Evolutionary conservation across 2,113 vertebrate species (phyloP).

Genomic region (Oxyruncus cristatus): DNA sequence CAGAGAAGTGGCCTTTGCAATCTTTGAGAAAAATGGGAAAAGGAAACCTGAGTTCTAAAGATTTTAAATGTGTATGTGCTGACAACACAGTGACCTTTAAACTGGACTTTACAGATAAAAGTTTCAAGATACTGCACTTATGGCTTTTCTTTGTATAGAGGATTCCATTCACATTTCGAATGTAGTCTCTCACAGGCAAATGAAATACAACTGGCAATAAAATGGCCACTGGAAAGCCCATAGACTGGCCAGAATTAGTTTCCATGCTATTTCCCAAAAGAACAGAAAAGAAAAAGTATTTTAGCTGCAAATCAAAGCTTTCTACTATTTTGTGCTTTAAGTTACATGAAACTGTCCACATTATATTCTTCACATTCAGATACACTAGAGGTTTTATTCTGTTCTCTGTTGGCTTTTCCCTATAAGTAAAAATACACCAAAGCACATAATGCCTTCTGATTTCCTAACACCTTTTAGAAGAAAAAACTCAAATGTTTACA

Average conservation of each 20-base stretch:
- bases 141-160: neutral
- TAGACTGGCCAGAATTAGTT: neutral
- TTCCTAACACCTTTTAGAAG: neutral
- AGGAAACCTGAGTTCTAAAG: neutral
- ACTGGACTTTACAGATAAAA: neutral
- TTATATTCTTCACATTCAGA: neutral
- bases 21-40: neutral
- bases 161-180: neutral
- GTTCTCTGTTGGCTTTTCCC: neutral
- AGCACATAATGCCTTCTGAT: neutral
- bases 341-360: neutral
- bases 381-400: rapidly evolving
- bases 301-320: neutral
- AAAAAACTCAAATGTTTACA: neutral
- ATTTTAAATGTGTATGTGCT: neutral
- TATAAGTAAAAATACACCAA: neutral
- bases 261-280: neutral
- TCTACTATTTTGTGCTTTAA: neutral
- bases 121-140: neutral
- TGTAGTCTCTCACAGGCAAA: neutral
- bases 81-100: neutral
- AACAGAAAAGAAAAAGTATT: neutral
- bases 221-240: neutral
- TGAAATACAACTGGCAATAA: neutral
- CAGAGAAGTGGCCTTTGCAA: neutral